Conservation (phyloP, 2,888 invertebrate species). For the Opisthograptis luteolata region DNA sequence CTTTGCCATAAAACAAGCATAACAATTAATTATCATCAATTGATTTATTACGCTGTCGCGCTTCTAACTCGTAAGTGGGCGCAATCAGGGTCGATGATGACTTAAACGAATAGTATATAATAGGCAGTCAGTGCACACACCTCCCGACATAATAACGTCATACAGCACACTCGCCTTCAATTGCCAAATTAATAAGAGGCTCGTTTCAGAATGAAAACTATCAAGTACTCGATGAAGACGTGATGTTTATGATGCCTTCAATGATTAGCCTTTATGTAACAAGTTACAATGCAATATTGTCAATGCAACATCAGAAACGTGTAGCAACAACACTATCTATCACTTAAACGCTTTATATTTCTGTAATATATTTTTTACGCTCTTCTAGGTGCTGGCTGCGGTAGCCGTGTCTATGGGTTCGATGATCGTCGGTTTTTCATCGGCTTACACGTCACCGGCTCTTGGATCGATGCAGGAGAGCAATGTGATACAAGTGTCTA, state of each 20-base stretch:
- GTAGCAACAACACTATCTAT: conserved; percentile 1
- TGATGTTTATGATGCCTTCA: conserved; percentile 11
- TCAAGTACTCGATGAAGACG: conserved; percentile 26
- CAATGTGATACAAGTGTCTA: conserved; percentile 82
- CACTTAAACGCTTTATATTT: not conserved
- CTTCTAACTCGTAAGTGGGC: conserved; percentile 49
- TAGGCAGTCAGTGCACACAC: conserved; percentile 63
- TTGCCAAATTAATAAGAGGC: conserved; percentile 25
- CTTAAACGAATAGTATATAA: conserved; percentile 72
- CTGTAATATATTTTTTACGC: too few relatives aligned
- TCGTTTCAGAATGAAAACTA: conserved; percentile 21
- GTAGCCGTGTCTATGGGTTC: conserved; percentile 94
- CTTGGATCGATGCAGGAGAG: conserved; percentile 88
- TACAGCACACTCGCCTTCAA: conserved; percentile 20
- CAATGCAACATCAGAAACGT: conserved; percentile 1
- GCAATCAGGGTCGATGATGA: conserved; percentile 75
- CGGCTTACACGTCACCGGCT: conserved; percentile 96
- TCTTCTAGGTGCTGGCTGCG: conserved; percentile 91
- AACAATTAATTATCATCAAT: conserved; percentile 36
- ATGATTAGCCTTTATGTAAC: not conserved
- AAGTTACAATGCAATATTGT: not conserved
- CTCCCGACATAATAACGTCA: conserved; percentile 61
- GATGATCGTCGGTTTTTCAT: conserved; percentile 93
- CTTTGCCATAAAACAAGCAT: conserved; percentile 24
- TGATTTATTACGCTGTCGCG: conserved; percentile 48